Percentiles rank a stretch among this genome's conserved stretches.
phyloP scores from a whole-genome alignment of 2,113 vertebrate species.

The Hippocampus barbouri region DNA sequence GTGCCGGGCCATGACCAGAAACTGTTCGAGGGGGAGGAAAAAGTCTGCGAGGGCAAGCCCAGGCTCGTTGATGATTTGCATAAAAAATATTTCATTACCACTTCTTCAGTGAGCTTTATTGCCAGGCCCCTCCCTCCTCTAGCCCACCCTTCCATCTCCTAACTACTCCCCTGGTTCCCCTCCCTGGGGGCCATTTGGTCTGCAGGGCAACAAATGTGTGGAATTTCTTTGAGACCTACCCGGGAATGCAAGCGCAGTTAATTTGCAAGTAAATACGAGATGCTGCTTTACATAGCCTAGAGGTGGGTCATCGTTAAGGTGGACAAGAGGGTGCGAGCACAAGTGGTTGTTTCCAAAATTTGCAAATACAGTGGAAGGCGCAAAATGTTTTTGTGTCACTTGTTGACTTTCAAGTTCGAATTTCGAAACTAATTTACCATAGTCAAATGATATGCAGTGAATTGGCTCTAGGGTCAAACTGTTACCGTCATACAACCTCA shows the following conservation, averaged over 20 bases:
- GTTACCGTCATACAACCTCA: neutral
- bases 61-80: constrained; percentile 40
- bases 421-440: neutral
- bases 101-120: constrained; percentile 47
- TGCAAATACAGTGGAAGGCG: neutral
- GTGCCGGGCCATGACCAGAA: constrained; percentile 17
- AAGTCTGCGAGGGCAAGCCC: constrained; percentile 11
- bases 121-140: neutral
- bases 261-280: constrained; percentile 68
- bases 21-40: neutral
- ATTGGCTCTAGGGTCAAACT: neutral
- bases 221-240: constrained; percentile 66
- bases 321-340: constrained; percentile 2
- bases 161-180: neutral
- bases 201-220: constrained; percentile 58
- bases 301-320: constrained; percentile 14
- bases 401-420: neutral
- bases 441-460: neutral
- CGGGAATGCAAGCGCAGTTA: constrained; percentile 57
- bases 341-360: neutral
- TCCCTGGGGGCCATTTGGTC: constrained; percentile 54
- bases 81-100: constrained; percentile 53
- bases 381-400: no score
- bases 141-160: neutral
- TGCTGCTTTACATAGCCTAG: constrained; percentile 21